These are phyloP conservation scores for Brachyhypopomus gauderio DNA, from an alignment of 2,113 vertebrate species.

Conservation along the genomic window DNA sequence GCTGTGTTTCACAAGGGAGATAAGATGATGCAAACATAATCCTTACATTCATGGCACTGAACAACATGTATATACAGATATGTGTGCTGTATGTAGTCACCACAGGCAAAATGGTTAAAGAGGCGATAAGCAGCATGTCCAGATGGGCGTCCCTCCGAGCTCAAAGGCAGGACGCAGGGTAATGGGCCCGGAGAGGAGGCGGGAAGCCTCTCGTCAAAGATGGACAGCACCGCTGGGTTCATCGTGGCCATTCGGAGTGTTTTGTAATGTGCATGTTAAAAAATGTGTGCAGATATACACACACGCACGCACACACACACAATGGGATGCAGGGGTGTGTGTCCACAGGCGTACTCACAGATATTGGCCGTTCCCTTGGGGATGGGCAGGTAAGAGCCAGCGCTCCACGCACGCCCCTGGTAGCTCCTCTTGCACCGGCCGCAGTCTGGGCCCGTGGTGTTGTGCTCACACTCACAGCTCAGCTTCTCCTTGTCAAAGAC, in stretches of 20 bases:
- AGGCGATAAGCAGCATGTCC: too few relatives aligned
- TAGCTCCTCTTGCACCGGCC: slow-evolving; percentile 97
- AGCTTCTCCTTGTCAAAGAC: slow-evolving; percentile 93
- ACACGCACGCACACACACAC: too few relatives aligned
- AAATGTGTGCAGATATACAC: too few relatives aligned
- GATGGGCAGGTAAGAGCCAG: slow-evolving; percentile 96
- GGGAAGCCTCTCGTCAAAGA: too few relatives aligned
- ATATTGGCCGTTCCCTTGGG: slow-evolving; percentile 98
- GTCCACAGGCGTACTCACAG: slow-evolving; percentile 84
- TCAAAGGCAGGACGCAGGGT: too few relatives aligned
- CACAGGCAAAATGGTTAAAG: too few relatives aligned
- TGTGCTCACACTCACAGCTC: slow-evolving; percentile 97
- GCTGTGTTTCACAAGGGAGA: not conserved
- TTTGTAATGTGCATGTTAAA: too few relatives aligned
- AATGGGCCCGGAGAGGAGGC: too few relatives aligned
- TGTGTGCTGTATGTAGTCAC: not conserved
- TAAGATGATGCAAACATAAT: not conserved
- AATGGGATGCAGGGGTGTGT: not conserved
- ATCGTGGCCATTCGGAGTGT: too few relatives aligned
- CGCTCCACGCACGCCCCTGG: slow-evolving; percentile 93
- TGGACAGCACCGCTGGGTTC: too few relatives aligned
- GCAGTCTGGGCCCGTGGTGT: slow-evolving; percentile 97
- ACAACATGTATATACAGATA: not conserved
- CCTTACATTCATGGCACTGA: not conserved
- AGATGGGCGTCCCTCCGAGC: too few relatives aligned